phyloP scores from a whole-genome alignment of 2,113 vertebrate genomes.

The Ranitomeya variabilis region DNA sequence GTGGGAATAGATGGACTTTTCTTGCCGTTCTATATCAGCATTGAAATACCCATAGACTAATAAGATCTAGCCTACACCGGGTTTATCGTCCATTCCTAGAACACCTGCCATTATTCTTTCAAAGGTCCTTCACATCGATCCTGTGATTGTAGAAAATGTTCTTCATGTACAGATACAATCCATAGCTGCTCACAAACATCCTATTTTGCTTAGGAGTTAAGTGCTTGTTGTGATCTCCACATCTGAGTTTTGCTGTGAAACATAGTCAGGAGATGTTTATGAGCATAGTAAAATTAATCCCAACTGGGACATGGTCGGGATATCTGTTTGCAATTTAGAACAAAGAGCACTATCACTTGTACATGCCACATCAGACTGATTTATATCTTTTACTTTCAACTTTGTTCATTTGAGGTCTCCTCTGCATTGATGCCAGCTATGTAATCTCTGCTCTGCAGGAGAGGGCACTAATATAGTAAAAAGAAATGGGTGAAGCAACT shows the following conservation, averaged over 20 bases:
- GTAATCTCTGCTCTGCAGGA: constrained; percentile 42
- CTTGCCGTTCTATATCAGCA: neutral
- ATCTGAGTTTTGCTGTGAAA: constrained; percentile 44
- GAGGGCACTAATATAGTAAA: constrained; percentile 40
- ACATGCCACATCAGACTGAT: constrained; percentile 54
- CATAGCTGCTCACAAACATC: constrained; percentile 23
- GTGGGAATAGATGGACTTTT: neutral
- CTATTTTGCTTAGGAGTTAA: constrained; percentile 38
- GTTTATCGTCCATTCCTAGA: neutral
- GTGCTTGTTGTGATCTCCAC: constrained; percentile 37
- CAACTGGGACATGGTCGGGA: constrained; percentile 49
- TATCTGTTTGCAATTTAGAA: constrained; percentile 59
- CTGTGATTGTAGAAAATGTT: neutral
- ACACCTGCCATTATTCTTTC: constrained; percentile 25
- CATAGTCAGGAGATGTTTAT: constrained; percentile 56
- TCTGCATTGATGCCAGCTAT: constrained; percentile 53
- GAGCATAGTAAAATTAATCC: constrained; percentile 55
- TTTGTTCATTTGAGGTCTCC: constrained; percentile 46
- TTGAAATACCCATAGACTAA: neutral
- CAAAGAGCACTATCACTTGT: constrained; percentile 57
- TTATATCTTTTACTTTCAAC: constrained; percentile 53
- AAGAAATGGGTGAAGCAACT: constrained; percentile 44
- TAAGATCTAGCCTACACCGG: neutral
- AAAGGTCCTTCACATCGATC: neutral
- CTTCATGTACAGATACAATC: neutral